Evolutionary conservation across 2,797 vertebrate species (phyloP).

Genomic region (Cyprinodon diabolis): DNA sequence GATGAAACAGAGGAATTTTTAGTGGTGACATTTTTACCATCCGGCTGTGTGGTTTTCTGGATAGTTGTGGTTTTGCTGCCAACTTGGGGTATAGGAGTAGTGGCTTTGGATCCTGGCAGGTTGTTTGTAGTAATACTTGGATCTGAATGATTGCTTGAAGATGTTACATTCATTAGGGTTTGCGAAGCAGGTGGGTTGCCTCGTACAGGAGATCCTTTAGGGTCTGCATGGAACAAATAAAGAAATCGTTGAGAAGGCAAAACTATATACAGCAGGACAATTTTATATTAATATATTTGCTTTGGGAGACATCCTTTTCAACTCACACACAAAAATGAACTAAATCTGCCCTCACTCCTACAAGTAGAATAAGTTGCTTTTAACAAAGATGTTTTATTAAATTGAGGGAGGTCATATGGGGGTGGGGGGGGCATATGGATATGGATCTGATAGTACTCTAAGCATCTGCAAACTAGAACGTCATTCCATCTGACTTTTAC

Average conservation of each 20-base stretch:
- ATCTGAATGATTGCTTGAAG: not conserved
- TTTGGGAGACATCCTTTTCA: too few relatives aligned
- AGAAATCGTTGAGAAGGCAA: not conserved
- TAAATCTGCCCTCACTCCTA: not conserved
- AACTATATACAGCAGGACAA: not conserved
- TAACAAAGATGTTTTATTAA: not conserved
- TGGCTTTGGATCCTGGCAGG: too few relatives aligned
- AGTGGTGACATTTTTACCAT: accelerated
- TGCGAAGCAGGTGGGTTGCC: too few relatives aligned
- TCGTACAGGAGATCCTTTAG: too few relatives aligned
- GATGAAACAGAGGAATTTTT: not conserved
- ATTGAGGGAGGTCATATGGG: too few relatives aligned
- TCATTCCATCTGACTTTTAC: too few relatives aligned
- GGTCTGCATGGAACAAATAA: not conserved
- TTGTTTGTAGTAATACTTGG: not conserved
- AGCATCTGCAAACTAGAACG: too few relatives aligned
- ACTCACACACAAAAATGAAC: too few relatives aligned
- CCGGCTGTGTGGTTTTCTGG: accelerated
- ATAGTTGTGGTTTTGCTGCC: accelerated
- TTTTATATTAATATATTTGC: not conserved
- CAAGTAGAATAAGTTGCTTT: not conserved
- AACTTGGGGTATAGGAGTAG: too few relatives aligned
- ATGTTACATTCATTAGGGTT: too few relatives aligned
- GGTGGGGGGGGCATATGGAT: too few relatives aligned
- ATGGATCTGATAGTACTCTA: too few relatives aligned